Base-by-base conservation (phyloP, 2,113 vertebrate genomes). In the Mastomys natalensis region DNA sequence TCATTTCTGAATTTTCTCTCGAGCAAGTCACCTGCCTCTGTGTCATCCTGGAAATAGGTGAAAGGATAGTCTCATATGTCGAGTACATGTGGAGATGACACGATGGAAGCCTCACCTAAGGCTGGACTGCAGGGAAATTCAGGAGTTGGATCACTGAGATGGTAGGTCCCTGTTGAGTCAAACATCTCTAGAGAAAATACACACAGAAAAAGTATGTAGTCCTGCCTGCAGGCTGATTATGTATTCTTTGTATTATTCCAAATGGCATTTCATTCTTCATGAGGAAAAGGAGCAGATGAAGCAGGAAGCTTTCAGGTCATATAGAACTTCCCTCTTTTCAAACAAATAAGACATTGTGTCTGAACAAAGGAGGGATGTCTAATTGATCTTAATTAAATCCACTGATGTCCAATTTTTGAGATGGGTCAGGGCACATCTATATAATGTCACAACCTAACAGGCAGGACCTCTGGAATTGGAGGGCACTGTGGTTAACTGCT, bases 301-400 rank as follows among this genome's bases (percentile, higher is more conserved):
- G 78, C 93, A 91, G 92, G 93, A 97, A 93, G 91, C 77, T 89
- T 96, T 92, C 89, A 78, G 89, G 93, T 95, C 95, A 60, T 62
- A 92, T 0, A 89, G 60, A 95, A 87, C 87, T 89, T 96, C 92
- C 87, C 87, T 94, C 96, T 93, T 93, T 94, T 84, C 97, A 95
- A 77, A 97, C 95, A 97, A 96, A 78, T 91, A 96, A 73, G 48
- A 87, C 86, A 94, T 94, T 95, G 89, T 96, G 60, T 97, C 68
- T 82, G 82, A 91, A 96, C 96, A 94, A 97, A 87, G 77, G 60
- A 94, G 73, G 93, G 92, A 97, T 84, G 91, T 95, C 92, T 97
- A 95, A 97, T 91, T 96, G 91, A 95, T 96, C 92, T 89, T 82
- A 94, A 94, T 95, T 97, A 97, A 91, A 96, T 89, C 96, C 93